Evolutionary conservation across 2,888 invertebrate genomes (phyloP).

Genomic region (Apotomis turbidana): DNA sequence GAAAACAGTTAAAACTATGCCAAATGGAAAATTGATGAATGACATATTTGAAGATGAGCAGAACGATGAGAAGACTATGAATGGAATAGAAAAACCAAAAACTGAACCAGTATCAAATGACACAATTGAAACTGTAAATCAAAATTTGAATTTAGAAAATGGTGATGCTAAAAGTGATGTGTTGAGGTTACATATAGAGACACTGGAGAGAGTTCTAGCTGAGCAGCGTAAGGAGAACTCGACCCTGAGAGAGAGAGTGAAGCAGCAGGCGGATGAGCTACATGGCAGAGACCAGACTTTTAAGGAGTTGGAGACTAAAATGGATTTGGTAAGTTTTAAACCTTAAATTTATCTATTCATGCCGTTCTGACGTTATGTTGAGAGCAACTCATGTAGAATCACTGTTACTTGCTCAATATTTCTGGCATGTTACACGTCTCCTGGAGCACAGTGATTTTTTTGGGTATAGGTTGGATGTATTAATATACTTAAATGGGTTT

Average conservation of each 20-base stretch:
- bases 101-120: slow-evolving; percentile 39
- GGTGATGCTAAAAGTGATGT: slow-evolving; percentile 58
- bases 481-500: no score
- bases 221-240: slow-evolving; percentile 73
- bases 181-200: slow-evolving; percentile 66
- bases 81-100: slow-evolving; percentile 19
- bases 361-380: no score
- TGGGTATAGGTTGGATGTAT: no score
- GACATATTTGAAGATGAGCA: slow-evolving; percentile 74
- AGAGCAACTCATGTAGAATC: no score
- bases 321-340: slow-evolving; percentile 71
- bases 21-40: slow-evolving; percentile 72
- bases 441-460: no score
- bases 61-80: slow-evolving; percentile 44
- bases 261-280: slow-evolving; percentile 69
- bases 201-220: slow-evolving; percentile 65
- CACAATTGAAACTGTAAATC: slow-evolving; percentile 23
- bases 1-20: slow-evolving; percentile 56
- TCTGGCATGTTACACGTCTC: no score
- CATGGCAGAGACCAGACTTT: slow-evolving; percentile 69
- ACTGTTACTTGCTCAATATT: no score
- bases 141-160: slow-evolving; percentile 34
- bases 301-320: slow-evolving; percentile 78
- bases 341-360: neutral
- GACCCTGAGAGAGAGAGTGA: slow-evolving; percentile 63